Evolutionary conservation across 2,888 invertebrate genomes (phyloP).

Genomic region (Pyrrhosoma nymphula): DNA sequence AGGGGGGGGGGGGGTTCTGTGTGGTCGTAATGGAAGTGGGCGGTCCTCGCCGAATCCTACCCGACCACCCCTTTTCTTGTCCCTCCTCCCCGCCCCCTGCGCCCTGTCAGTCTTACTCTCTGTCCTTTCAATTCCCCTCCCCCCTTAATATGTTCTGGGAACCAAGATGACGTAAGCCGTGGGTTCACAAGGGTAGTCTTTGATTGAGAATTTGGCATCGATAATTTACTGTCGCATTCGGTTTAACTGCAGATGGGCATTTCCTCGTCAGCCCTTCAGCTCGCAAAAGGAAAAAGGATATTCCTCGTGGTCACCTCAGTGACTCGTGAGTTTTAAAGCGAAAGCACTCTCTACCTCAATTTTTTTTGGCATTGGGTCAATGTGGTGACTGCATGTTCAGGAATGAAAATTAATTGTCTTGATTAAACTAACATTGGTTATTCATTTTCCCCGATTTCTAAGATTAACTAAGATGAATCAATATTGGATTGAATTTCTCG

Average conservation of each 20-base stretch:
- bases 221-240: background rate
- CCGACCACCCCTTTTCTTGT: background rate
- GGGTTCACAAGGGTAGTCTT: background rate
- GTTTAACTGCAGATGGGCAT: background rate
- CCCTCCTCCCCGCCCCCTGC: background rate
- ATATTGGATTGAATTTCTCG: too few relatives aligned
- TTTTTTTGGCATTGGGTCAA: too few relatives aligned
- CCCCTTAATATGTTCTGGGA: background rate
- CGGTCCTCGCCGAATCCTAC: background rate
- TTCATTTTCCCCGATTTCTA: too few relatives aligned
- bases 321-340: too few relatives aligned
- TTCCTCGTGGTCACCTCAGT: too few relatives aligned
- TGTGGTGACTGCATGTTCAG: too few relatives aligned
- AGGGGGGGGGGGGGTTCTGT: background rate
- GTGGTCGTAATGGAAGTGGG: background rate
- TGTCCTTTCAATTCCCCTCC: background rate
- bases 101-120: background rate
- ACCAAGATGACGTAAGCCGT: background rate
- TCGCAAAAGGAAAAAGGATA: background rate
- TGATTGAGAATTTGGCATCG: background rate
- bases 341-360: too few relatives aligned
- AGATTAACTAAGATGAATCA: too few relatives aligned
- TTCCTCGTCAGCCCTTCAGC: background rate
- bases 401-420: too few relatives aligned
- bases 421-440: too few relatives aligned